Evolutionary conservation across 2,888 invertebrate genomes (phyloP).

Genomic region (Papilio protenor): DNA sequence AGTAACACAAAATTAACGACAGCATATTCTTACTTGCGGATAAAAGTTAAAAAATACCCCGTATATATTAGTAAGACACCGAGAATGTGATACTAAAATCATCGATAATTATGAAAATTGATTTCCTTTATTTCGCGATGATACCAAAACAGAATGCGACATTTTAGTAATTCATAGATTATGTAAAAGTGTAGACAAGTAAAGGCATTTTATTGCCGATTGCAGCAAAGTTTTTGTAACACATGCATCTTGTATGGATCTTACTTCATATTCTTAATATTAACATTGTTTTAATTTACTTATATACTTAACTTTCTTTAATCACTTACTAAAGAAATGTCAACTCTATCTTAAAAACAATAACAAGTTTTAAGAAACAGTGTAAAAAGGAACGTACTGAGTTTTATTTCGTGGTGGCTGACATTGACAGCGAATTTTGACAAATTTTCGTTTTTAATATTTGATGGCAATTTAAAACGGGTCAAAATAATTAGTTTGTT

Average conservation of each 20-base stretch:
- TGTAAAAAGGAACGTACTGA: not conserved
- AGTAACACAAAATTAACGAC: slow-evolving; percentile 46
- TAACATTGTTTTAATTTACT: not conserved
- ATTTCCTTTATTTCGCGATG: slow-evolving; percentile 71
- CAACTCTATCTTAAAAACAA: not conserved
- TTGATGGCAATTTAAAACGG: slow-evolving; percentile 57
- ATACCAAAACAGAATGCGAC: slow-evolving; percentile 82
- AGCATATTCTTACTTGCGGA: slow-evolving; percentile 53
- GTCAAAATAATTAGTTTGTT: slow-evolving; percentile 52
- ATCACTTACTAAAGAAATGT: not conserved
- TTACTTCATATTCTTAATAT: not conserved
- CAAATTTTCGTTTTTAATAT: slow-evolving; percentile 64
- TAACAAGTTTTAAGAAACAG: not conserved
- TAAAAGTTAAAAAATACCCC: slow-evolving; percentile 50
- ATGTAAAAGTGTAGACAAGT: slow-evolving; percentile 42
- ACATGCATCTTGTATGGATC: not conserved
- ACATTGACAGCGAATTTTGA: slow-evolving; percentile 67
- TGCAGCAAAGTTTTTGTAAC: not conserved
- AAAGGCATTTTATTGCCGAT: not conserved
- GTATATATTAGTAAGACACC: slow-evolving; percentile 57
- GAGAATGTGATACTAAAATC: slow-evolving; percentile 57
- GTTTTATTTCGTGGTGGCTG: slow-evolving; percentile 66
- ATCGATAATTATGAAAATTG: slow-evolving; percentile 67
- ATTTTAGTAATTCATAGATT: slow-evolving; percentile 74
- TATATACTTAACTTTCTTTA: not conserved